Evolutionary conservation across 92 coral and sea anemone genomes (phyloP), one percentile per base, ranked within the genome.

Genomic region (Epizoanthus scotinus): DNA sequence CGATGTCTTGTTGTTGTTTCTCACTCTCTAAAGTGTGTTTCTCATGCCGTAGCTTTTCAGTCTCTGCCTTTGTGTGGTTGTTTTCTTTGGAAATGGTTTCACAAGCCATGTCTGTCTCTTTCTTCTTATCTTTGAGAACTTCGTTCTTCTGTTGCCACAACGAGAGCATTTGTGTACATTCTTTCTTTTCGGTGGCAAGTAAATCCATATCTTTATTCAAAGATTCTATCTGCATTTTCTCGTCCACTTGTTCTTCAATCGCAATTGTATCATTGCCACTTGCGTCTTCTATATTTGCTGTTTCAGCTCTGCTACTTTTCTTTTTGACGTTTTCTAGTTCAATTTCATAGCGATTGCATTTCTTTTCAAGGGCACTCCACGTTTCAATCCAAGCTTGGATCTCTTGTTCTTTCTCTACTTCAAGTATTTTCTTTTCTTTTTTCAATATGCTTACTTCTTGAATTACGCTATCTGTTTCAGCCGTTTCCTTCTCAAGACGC

Each of bases 1-100:
- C 49, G 8, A 8, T 26, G 40, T 78, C 83, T 27, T 77, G 29
- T 24, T 78, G 61, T 6, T 84, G 71, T 28, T 68, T 78, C 38
- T 57, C 87, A 47, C 56, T 63, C 31, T 83, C 83, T 56, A 83
- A 65, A 22, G 38, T 29, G 17, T 83, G 74, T 34, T 74, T 83
- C 47, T 83, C 87, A 19, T 83, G 74, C n/a, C 54, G 14, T 6
- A 83, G 66, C 60, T 83, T 83, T 14, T 75, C 77, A 71, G 53
- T 64, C 28, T 77, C 85, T 25, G 58, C 75, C 29, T 81, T 62
- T 3, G 73, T 77, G 8, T 69, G 67, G 52, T 60, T 58, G 12
- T 77, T 70, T 0, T 68, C 74, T 4, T 60, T 78, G 53, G 26
- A 5, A 17, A 56, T 65, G 17, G 21, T 57, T 18, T 31, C 61